phyloP scores from a whole-genome alignment of 2,888 invertebrate genomes.

The Phania funesta region DNA sequence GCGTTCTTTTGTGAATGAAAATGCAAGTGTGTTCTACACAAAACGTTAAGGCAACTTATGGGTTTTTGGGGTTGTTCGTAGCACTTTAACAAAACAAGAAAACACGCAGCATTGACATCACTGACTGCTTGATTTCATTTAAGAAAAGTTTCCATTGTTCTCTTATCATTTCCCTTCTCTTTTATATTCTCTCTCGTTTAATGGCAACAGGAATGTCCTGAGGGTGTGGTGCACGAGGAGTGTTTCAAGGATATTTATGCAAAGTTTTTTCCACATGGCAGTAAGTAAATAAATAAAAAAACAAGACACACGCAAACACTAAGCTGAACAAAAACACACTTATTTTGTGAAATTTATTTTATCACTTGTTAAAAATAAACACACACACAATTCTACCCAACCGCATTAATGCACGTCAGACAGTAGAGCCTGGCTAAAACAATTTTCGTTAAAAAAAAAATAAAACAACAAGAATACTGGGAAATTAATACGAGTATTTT shows the following conservation, averaged over 20 bases:
- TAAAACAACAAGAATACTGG: no score
- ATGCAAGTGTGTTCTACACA: neutral
- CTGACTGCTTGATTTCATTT: neutral
- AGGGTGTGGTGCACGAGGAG: constrained; percentile 97
- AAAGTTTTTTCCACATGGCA: constrained; percentile 99
- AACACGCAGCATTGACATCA: constrained; percentile 38
- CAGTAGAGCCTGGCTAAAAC: neutral
- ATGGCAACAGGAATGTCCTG: constrained; percentile 94
- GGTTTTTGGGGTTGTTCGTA: constrained; percentile 21
- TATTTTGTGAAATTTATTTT: constrained; percentile 36
- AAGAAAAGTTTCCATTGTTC: constrained; percentile 17
- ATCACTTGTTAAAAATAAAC: constrained; percentile 4
- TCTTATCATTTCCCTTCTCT: constrained; percentile 1
- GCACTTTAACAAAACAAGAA: neutral
- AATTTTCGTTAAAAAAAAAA: neutral
- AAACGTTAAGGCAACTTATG: constrained; percentile 27
- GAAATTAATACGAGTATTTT: no score
- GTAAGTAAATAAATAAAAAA: constrained; percentile 84
- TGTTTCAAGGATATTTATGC: constrained; percentile 99
- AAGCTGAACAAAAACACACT: neutral
- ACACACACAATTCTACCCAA: neutral
- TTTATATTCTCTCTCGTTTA: neutral
- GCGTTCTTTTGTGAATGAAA: no score
- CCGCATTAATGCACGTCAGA: constrained; percentile 7
- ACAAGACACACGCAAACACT: neutral